Conservation (phyloP, 2,113 vertebrate species). For the Amia ocellicauda region DNA sequence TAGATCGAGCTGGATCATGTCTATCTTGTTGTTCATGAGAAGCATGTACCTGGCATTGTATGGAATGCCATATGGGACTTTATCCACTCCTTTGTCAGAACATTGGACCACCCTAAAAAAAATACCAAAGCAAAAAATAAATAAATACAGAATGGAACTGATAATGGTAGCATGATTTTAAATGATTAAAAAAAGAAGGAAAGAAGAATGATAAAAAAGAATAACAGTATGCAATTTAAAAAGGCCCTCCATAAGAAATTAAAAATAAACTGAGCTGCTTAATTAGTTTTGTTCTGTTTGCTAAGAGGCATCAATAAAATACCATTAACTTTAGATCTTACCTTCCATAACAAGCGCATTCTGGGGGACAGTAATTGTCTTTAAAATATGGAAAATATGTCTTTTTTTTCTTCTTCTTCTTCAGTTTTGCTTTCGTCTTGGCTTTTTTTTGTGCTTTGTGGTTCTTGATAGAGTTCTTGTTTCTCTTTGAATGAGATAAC, state of each 20-base stretch:
- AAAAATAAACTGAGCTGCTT: no score
- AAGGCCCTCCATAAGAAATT: no score
- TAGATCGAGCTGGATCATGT: conserved; percentile 50
- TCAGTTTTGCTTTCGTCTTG: not conserved
- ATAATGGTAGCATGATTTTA: not conserved
- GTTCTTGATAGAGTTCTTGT: not conserved
- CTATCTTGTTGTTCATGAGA: conserved; percentile 59
- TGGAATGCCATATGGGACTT: conserved; percentile 54
- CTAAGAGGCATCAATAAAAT: not conserved
- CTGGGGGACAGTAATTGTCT: conserved; percentile 52
- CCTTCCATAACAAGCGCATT: conserved; percentile 57
- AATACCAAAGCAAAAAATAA: conserved; percentile 13
- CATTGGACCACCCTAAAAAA: conserved; percentile 61
- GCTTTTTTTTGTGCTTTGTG: not conserved
- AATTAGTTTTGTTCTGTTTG: no score
- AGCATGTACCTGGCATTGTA: conserved; percentile 55
- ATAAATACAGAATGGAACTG: not conserved
- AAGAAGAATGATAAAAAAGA: no score
- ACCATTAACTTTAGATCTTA: conserved; percentile 30
- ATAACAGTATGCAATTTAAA: no score
- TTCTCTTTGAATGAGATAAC: conserved; percentile 10
- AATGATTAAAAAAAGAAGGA: no score
- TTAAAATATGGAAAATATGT: conserved; percentile 48
- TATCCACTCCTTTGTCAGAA: conserved; percentile 56
- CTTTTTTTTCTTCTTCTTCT: conserved; percentile 22